Base-by-base conservation (phyloP, 2,113 vertebrate species). In the Xenotilapia flavipinnis region DNA sequence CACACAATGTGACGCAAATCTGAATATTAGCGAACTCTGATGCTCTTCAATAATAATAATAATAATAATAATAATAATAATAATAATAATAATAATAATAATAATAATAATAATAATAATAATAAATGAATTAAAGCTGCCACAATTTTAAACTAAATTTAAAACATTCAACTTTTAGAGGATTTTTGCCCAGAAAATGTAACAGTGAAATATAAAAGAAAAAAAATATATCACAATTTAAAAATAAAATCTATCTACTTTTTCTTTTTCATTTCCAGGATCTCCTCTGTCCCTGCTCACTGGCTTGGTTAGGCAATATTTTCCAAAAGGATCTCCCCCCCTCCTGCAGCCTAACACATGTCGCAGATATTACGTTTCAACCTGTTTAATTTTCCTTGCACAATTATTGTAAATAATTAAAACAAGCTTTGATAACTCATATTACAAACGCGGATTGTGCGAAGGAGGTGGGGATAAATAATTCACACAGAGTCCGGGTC, bases 371-470 rank as follows among this genome's bases (percentile, higher is more conserved):
- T 96, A 95, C 91, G 97, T 98, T 98, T 97, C 98, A 94, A 92
- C 94, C 96, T 96, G 95, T 97, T 96, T 97, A 96, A 97, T 98
- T 98, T 97, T 97, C 96, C 95, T 96, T 89, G 95, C 97, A 97
- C 97, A 96, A 96, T 96, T 93, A 91, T 88, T 95, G 96, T 99
- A 97, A 99, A 99, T 99, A 98, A 99, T 99, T 96, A 97, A 97
- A 96, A 95, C 93, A 97, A 94, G 96, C 97, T 97, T 98, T 98
- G 98, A 99, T 98, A 98, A 98, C 98, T 99, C 98, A 96, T 98
- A 97, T 99, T 99, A 98, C 98, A 97, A 96, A 97, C 96, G 97
- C 97, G 97, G 96, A 97, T 97, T 97, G 97, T 97, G 97, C 96
- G 96, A 97, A 94, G 92, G 97, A 92, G 91, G 87, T 96, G 95